A percentile compares a stretch with the other conserved stretches of the same genome.
Evolutionary conservation across 2,797 vertebrate genomes (phyloP).

Genomic region (Telmatherina bonti): DNA sequence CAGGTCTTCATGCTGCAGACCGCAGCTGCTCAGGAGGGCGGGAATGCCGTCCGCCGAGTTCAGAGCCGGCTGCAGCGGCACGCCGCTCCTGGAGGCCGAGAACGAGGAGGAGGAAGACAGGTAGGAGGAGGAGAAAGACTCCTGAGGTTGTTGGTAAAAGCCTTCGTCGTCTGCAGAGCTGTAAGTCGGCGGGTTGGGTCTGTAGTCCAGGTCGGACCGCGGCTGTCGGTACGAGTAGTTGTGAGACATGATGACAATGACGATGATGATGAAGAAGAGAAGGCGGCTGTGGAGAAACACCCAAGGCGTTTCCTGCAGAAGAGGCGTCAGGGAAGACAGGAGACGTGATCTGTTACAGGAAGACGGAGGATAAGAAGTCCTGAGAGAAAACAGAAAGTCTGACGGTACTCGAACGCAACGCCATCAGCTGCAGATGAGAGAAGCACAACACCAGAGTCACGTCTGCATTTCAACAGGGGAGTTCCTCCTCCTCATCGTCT

Average conservation of each 20-base stretch:
- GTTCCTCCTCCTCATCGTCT: too few species aligned
- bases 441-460: neutral
- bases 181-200: slow-evolving; percentile 31
- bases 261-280: neutral
- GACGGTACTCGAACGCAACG: neutral
- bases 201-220: slow-evolving; percentile 29
- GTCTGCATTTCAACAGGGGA: too few species aligned
- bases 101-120: slow-evolving; percentile 2
- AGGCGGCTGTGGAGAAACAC: slow-evolving; percentile 49
- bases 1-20: slow-evolving; percentile 76
- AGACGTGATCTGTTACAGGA: slow-evolving; percentile 25
- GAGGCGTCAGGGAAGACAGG: slow-evolving; percentile 65
- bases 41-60: slow-evolving; percentile 60
- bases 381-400: slow-evolving; percentile 9
- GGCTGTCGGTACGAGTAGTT: slow-evolving; percentile 53
- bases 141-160: slow-evolving; percentile 37
- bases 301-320: slow-evolving; percentile 61
- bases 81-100: slow-evolving; percentile 26
- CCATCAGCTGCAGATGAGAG: slow-evolving; percentile 1
- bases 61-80: neutral
- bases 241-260: slow-evolving; percentile 67
- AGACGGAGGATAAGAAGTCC: neutral
- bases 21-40: slow-evolving; percentile 79
- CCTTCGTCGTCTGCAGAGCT: slow-evolving; percentile 12
- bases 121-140: slow-evolving; percentile 32